These are phyloP conservation scores for Pangasius macronema DNA, from an alignment of 2,797 vertebrate genomes.

Conservation along the genomic window DNA sequence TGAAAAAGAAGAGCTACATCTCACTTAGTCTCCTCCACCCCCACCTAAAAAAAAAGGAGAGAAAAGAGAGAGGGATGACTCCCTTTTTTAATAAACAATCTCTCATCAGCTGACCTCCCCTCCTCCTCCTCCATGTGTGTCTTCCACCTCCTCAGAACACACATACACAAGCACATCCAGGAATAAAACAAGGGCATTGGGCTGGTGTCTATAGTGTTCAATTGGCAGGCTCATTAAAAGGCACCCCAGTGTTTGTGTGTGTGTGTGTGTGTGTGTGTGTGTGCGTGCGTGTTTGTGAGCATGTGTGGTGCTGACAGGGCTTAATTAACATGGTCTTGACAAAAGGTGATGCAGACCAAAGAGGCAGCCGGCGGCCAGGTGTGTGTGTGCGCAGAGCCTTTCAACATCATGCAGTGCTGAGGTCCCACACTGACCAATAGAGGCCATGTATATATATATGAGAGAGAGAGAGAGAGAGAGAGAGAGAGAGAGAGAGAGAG, in stretches of 20 bases:
- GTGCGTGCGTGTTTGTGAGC: constrained; percentile 48
- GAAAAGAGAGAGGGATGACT: constrained; percentile 67
- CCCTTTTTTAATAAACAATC: constrained; percentile 64
- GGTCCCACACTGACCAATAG: constrained; percentile 65
- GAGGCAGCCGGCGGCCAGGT: constrained; percentile 79
- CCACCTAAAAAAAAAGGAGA: constrained; percentile 61
- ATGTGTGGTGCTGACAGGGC: constrained; percentile 70
- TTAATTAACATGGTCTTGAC: constrained; percentile 82
- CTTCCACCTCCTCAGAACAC: constrained; percentile 52
- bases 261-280: constrained; percentile 54
- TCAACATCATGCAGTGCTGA: constrained; percentile 69
- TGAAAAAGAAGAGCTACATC: constrained; percentile 74
- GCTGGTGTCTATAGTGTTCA: constrained; percentile 76
- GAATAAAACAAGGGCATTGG: constrained; percentile 67
- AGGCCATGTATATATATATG: constrained; percentile 45
- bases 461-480: constrained; percentile 7
- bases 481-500: background rate
- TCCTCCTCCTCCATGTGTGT: constrained; percentile 47
- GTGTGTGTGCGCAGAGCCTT: constrained; percentile 69
- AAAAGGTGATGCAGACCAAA: constrained; percentile 83
- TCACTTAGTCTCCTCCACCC: constrained; percentile 63
- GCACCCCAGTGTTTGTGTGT: constrained; percentile 69
- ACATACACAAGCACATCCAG: constrained; percentile 58
- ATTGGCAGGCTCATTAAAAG: constrained; percentile 79
- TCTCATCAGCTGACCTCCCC: constrained; percentile 74